Percentiles rank a stretch among this genome's conserved stretches.
phyloP scores from a whole-genome alignment of 2,113 vertebrate species.

The Corythaixoides concolor region DNA sequence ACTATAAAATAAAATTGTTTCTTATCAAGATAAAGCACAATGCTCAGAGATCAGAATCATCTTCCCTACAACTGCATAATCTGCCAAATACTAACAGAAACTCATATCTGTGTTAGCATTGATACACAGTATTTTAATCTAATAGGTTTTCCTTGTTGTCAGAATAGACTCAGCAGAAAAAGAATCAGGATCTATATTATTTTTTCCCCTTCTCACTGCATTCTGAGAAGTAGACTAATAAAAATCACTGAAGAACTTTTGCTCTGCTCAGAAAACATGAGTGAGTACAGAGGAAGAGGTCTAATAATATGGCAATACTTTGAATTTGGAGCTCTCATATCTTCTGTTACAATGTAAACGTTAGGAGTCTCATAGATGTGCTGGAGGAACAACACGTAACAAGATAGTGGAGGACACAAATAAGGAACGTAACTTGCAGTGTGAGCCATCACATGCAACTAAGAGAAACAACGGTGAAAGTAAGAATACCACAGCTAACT shows the following conservation, averaged over 20 bases:
- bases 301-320: background rate
- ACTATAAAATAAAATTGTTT: background rate
- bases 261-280: background rate
- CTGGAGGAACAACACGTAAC: background rate
- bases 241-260: background rate
- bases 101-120: fast-evolving
- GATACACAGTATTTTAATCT: background rate
- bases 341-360: background rate
- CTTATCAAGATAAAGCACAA: background rate
- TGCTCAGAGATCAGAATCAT: background rate
- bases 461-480: background rate
- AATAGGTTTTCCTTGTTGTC: background rate
- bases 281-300: background rate
- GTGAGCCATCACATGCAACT: background rate
- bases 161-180: background rate
- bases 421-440: background rate
- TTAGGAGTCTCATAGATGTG: background rate
- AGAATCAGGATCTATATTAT: background rate
- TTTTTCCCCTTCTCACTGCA: background rate
- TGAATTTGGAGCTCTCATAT: background rate
- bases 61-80: background rate
- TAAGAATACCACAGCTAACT: background rate
- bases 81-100: background rate
- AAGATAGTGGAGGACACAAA: background rate
- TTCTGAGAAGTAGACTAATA: background rate